Percentiles rank a stretch among this genome's conserved stretches.
Conservation (phyloP, 2,888 invertebrate genomes). For the Encarsia formosa region DNA sequence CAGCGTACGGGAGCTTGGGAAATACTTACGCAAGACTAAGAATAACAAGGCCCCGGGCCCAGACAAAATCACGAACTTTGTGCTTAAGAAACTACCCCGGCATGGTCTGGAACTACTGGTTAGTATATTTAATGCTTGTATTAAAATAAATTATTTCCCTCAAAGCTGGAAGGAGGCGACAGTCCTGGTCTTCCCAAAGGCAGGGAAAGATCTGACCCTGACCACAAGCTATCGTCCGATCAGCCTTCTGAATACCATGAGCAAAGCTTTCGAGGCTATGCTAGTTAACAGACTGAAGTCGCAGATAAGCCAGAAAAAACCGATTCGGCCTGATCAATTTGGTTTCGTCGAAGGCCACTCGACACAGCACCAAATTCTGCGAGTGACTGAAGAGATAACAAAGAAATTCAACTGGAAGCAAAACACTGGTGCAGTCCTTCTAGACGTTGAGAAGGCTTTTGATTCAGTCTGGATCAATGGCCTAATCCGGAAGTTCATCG, state of each 20-base stretch:
- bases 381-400: neutral
- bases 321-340: neutral
- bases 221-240: neutral
- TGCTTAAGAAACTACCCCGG: neutral
- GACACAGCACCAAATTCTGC: neutral
- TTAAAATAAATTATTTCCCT: neutral
- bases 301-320: neutral
- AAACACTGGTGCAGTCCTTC: too few species aligned
- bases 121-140: neutral
- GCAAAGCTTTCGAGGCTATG: neutral
- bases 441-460: too few species aligned
- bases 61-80: too few species aligned
- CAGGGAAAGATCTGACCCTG: neutral
- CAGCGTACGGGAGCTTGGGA: too few species aligned
- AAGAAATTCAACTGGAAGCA: neutral
- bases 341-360: too few species aligned
- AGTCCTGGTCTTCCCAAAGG: too few species aligned
- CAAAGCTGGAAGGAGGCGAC: neutral
- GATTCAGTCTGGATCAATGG: too few species aligned
- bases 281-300: neutral
- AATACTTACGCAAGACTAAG: too few species aligned
- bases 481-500: too few species aligned
- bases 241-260: neutral
- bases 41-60: constrained; percentile 2
- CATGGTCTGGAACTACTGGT: neutral